These are phyloP conservation scores for Rhagologus leucostigma DNA, from an alignment of 2,113 vertebrate genomes.

Conservation along the genomic window DNA sequence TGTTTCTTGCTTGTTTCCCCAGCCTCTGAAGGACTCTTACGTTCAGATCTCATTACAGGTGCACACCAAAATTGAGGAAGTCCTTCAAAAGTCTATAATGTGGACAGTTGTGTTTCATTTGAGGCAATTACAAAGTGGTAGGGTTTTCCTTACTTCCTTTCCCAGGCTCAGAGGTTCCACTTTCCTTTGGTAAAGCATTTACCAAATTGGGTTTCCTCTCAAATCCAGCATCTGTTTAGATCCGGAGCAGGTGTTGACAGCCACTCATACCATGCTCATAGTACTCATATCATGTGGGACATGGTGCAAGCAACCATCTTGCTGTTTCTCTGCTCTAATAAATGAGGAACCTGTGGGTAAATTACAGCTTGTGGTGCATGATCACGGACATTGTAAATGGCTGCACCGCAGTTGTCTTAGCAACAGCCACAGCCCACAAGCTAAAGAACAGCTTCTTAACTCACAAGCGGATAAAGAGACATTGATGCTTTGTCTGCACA, in stretches of 20 bases:
- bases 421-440: constrained; percentile 43
- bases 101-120: background rate
- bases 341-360: constrained; percentile 22
- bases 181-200: background rate
- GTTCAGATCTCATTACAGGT: background rate
- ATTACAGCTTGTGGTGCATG: constrained; percentile 24
- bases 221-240: background rate
- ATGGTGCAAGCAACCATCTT: background rate
- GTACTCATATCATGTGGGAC: background rate
- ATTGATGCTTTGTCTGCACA: background rate
- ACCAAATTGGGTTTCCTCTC: background rate
- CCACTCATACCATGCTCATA: background rate
- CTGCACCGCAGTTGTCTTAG: constrained; percentile 53
- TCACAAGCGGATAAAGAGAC: background rate
- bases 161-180: background rate
- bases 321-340: background rate
- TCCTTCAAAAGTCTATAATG: background rate
- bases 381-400: background rate
- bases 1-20: background rate
- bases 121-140: background rate
- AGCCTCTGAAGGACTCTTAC: background rate
- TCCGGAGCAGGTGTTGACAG: background rate
- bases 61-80: background rate
- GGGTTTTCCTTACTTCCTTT: background rate
- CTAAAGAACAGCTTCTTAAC: background rate